Evolutionary conservation across 1,140 invertebrate genomes (phyloP).

Genomic region (Drosophila kurseongensis): DNA sequence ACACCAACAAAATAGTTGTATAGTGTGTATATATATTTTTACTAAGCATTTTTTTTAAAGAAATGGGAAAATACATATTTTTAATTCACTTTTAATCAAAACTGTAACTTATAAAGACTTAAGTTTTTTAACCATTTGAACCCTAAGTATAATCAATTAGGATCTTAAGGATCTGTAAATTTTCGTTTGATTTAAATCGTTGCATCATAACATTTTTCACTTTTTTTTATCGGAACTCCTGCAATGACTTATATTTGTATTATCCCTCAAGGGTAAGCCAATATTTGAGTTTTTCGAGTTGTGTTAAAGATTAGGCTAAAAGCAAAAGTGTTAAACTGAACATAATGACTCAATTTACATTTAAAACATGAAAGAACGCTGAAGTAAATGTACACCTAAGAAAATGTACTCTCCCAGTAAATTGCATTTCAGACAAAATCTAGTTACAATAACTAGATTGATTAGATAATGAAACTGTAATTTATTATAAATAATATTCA

Average conservation of each 20-base stretch:
- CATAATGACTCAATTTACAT: slow-evolving; percentile 8
- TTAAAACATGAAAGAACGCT: not conserved
- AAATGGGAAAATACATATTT: not conserved
- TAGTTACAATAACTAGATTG: not conserved
- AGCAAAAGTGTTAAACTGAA: slow-evolving; percentile 14
- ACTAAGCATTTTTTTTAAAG: slow-evolving; percentile 1
- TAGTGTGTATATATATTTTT: not conserved
- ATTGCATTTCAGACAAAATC: not conserved
- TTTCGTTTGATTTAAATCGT: no score
- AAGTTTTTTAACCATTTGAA: no score
- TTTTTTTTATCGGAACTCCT: not conserved
- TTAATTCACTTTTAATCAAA: not conserved
- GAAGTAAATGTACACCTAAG: no score
- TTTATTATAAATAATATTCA: not conserved
- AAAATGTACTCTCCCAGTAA: no score
- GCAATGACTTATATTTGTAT: not conserved
- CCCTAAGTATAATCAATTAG: no score
- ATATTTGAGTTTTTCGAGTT: slow-evolving; percentile 5
- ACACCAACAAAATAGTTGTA: slow-evolving; percentile 3
- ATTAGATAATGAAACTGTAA: not conserved
- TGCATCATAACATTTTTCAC: not conserved
- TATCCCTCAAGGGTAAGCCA: not conserved
- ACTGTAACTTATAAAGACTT: no score
- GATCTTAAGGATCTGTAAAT: no score
- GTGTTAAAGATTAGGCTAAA: slow-evolving; percentile 3